phyloP scores from a whole-genome alignment of 2,797 vertebrate species.

The Artibeus lituratus region DNA sequence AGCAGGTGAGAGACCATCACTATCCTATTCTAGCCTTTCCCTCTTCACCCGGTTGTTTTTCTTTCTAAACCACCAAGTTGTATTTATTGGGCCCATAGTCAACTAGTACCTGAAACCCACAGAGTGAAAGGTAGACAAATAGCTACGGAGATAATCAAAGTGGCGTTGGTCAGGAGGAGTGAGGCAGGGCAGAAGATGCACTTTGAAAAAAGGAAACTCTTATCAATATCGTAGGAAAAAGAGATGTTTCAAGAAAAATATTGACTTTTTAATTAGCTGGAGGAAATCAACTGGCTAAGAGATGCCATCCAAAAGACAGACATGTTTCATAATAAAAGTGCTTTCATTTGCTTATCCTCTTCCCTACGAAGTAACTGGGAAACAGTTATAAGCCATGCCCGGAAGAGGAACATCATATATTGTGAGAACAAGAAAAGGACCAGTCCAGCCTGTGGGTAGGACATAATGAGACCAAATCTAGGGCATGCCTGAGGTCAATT shows the following conservation, averaged over 20 bases:
- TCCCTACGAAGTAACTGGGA: background rate
- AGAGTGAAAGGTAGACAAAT: background rate
- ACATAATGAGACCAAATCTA: background rate
- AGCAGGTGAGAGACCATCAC: conserved; percentile 87
- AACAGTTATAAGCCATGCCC: background rate
- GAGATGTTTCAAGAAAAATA: conserved; percentile 6
- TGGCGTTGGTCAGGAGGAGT: background rate
- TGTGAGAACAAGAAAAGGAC: background rate
- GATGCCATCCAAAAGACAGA: background rate
- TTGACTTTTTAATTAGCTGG: background rate
- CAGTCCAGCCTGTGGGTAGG: background rate
- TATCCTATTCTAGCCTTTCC: background rate
- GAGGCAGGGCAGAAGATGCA: background rate
- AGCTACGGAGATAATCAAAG: background rate
- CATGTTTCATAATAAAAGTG: background rate
- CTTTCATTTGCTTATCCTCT: background rate
- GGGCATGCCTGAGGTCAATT: background rate
- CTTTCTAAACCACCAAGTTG: background rate
- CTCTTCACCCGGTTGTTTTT: background rate
- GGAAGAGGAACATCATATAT: background rate
- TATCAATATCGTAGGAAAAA: background rate
- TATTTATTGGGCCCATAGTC: background rate
- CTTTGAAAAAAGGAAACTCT: background rate
- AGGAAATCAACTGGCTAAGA: background rate
- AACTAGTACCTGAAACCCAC: background rate